Evolutionary conservation across 1,140 invertebrate species (phyloP).

Genomic region (Bombus sibiricus): DNA sequence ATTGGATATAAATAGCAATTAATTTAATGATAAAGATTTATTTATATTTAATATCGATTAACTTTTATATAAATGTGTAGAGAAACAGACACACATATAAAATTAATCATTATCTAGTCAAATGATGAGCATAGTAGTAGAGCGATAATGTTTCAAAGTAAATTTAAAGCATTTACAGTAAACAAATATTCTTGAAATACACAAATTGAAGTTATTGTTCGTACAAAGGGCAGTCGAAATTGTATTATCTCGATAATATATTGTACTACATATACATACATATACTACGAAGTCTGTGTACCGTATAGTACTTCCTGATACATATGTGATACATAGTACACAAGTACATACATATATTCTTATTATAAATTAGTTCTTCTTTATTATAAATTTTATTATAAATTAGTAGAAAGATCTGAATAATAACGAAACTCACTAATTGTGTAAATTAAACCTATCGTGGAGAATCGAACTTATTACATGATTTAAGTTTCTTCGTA

Average conservation of each 20-base stretch:
- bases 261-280: too few species aligned
- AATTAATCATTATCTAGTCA: too few species aligned
- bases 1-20: background rate
- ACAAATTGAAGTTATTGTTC: background rate
- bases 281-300: too few species aligned
- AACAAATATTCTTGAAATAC: background rate
- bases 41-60: background rate
- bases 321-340: too few species aligned
- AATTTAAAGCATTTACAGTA: background rate
- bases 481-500: background rate
- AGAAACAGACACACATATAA: too few species aligned
- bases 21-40: background rate
- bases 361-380: background rate
- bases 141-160: too few species aligned
- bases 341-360: background rate
- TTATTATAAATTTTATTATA: background rate
- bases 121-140: too few species aligned
- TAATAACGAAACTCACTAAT: background rate
- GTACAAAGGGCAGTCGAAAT: background rate
- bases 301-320: too few species aligned
- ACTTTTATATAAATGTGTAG: background rate
- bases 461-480: background rate
- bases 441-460: background rate
- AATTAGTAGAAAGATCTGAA: background rate
- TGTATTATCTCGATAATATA: too few species aligned